These are phyloP conservation scores for Onychomys arenicola DNA, from an alignment of 2,797 vertebrate species.

Conservation along the genomic window DNA sequence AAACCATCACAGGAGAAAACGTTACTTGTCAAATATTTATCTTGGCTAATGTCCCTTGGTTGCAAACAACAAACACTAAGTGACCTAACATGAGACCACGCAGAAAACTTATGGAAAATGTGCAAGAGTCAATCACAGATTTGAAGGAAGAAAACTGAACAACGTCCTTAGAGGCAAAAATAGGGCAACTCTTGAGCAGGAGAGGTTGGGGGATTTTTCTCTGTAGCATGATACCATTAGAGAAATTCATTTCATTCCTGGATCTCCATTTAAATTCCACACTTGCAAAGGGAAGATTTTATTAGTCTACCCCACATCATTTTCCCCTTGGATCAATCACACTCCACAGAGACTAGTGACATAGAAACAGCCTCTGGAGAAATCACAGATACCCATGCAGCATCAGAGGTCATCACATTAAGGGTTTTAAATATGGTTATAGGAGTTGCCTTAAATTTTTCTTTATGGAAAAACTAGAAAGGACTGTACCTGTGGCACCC, in stretches of 20 bases:
- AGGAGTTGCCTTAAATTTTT: not conserved
- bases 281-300: conserved; percentile 17
- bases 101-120: conserved; percentile 21
- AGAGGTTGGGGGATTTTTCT: not conserved
- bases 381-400: not conserved
- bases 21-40: conserved; percentile 46
- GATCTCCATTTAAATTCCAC: conserved; percentile 26
- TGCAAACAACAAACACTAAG: conserved; percentile 26
- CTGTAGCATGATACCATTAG: not conserved
- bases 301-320: not conserved
- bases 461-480: not conserved
- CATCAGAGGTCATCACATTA: conserved; percentile 16
- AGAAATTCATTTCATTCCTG: not conserved
- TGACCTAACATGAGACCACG: not conserved
- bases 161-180: conserved; percentile 6
- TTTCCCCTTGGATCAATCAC: not conserved
- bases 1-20: conserved; percentile 33
- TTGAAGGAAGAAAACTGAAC: conserved; percentile 25
- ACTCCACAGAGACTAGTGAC: not conserved
- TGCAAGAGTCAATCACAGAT: conserved; percentile 29
- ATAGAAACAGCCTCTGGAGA: not conserved
- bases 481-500: not conserved
- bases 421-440: not conserved
- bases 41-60: conserved; percentile 12
- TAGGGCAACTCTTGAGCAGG: not conserved